Percentiles rank a stretch among this genome's conserved stretches.
These are phyloP conservation scores for Astyanax mexicanus DNA, from an alignment of 2,797 vertebrate species.

Conservation along the genomic window DNA sequence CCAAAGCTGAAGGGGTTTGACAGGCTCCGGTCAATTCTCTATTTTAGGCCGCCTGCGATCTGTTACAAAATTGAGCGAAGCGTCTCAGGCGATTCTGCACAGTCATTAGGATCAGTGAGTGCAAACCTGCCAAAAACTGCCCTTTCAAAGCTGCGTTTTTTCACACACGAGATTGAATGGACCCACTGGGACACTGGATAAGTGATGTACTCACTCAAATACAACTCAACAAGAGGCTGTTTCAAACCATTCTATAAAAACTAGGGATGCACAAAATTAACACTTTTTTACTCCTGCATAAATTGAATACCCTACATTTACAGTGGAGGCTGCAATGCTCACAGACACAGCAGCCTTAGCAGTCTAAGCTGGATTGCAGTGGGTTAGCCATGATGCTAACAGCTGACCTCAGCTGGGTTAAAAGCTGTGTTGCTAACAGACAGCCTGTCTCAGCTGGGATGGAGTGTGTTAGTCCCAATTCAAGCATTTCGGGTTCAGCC, in stretches of 20 bases:
- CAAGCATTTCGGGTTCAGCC: too few relatives aligned
- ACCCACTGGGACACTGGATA: slow-evolving; percentile 9
- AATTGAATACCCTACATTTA: too few relatives aligned
- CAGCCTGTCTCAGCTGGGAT: too few relatives aligned
- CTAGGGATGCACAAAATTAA: too few relatives aligned
- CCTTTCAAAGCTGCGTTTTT: slow-evolving; percentile 11
- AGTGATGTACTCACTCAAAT: slow-evolving; percentile 20
- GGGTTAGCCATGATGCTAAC: too few relatives aligned
- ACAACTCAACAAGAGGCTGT: slow-evolving; percentile 1
- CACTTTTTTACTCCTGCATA: too few relatives aligned
- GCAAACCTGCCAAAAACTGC: slow-evolving; percentile 37
- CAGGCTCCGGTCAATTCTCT: slow-evolving; percentile 70
- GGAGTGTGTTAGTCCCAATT: too few relatives aligned
- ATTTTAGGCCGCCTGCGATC: not conserved
- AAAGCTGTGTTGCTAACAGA: too few relatives aligned
- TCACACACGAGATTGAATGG: slow-evolving; percentile 19
- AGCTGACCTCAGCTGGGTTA: too few relatives aligned
- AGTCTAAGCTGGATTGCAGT: too few relatives aligned
- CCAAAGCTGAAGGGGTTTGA: slow-evolving; percentile 64
- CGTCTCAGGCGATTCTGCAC: not conserved
- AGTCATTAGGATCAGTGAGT: slow-evolving; percentile 9
- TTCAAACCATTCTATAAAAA: not conserved
- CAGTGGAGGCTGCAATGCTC: too few relatives aligned
- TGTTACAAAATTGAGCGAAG: slow-evolving; percentile 26
- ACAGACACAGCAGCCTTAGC: too few relatives aligned